Percentiles rank a stretch among this genome's conserved stretches.
Evolutionary conservation across 2,888 invertebrate genomes (phyloP).

Genomic region (Lithophane leautieri): DNA sequence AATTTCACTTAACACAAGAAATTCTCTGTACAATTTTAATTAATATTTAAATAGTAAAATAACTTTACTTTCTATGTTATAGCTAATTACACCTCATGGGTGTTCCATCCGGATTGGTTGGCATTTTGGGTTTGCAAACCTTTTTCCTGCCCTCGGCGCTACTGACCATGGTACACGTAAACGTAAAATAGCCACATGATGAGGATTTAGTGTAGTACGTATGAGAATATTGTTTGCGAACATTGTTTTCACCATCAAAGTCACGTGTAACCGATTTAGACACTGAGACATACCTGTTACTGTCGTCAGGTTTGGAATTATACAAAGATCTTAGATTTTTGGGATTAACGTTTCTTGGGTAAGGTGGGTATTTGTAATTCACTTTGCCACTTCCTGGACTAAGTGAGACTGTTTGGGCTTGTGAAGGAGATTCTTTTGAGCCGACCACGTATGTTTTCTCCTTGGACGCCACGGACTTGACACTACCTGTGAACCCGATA

Average conservation of each 20-base stretch:
- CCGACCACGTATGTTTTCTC: slow-evolving; percentile 91
- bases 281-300: slow-evolving; percentile 93
- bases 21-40: slow-evolving; percentile 51
- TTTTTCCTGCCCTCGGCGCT: slow-evolving; percentile 94
- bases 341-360: slow-evolving; percentile 77
- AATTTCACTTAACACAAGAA: slow-evolving; percentile 36
- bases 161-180: slow-evolving; percentile 95
- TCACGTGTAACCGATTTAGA: slow-evolving; percentile 95
- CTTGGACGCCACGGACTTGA: slow-evolving; percentile 92
- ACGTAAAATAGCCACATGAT: slow-evolving; percentile 96
- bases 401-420: slow-evolving; percentile 92
- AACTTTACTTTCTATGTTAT: slow-evolving; percentile 27
- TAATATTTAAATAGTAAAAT: slow-evolving; percentile 46
- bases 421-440: slow-evolving; percentile 91
- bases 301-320: slow-evolving; percentile 83
- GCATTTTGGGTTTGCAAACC: slow-evolving; percentile 95
- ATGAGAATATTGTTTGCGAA: slow-evolving; percentile 93
- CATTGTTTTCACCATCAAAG: slow-evolving; percentile 91
- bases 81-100: slow-evolving; percentile 90
- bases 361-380: slow-evolving; percentile 79
- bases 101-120: slow-evolving; percentile 94
- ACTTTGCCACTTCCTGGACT: slow-evolving; percentile 88
- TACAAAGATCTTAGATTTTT: slow-evolving; percentile 83
- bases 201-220: slow-evolving; percentile 96
- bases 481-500: slow-evolving; percentile 92